phyloP scores from a whole-genome alignment of 2,113 vertebrate genomes.

The Brachionichthys hirsutus region DNA sequence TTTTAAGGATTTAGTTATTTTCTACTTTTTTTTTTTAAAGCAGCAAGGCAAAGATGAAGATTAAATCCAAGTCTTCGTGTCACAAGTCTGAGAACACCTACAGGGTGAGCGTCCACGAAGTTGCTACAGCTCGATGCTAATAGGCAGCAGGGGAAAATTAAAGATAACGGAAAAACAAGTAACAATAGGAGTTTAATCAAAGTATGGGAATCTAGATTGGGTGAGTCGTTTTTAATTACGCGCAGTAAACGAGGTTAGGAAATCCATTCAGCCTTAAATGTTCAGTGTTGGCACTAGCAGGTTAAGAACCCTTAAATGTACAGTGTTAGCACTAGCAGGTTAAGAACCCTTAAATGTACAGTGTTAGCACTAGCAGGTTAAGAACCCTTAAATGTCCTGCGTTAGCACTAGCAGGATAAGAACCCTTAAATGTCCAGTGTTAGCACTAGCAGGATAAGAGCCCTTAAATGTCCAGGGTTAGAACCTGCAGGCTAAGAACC shows the following conservation, averaged over 20 bases:
- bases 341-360: background rate
- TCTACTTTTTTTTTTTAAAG: no score
- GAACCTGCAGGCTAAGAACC: background rate
- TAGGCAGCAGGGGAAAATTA: rapidly evolving
- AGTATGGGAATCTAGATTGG: no score
- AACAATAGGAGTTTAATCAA: no score
- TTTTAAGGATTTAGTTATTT: conserved; percentile 20
- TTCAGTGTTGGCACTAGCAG: background rate
- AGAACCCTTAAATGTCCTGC: no score
- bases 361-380: background rate
- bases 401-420: background rate
- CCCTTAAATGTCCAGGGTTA: no score
- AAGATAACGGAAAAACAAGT: no score
- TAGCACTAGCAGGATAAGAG: background rate
- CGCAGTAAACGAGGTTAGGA: no score
- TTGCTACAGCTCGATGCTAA: conserved; percentile 9
- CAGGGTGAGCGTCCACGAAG: conserved; percentile 81
- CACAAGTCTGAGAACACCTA: conserved; percentile 91
- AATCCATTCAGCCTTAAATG: background rate
- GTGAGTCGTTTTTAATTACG: no score
- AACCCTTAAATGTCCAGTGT: no score
- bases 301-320: background rate
- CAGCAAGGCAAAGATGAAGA: conserved; percentile 72
- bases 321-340: background rate
- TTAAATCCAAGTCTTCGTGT: conserved; percentile 83